Evolutionary conservation across 2,113 vertebrate species (phyloP).

Genomic region (Aplodontia rufa): DNA sequence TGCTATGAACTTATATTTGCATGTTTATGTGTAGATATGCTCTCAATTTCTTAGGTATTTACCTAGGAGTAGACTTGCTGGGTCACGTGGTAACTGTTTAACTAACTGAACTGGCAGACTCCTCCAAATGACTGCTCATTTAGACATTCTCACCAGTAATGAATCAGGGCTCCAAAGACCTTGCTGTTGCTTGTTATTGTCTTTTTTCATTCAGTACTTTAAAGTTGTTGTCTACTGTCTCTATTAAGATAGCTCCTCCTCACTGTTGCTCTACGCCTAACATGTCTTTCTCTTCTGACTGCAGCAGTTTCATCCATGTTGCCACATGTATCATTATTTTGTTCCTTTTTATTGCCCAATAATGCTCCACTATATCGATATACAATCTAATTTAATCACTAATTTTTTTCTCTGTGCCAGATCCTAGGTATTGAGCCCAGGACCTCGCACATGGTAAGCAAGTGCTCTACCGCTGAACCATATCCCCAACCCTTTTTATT

Average conservation of each 20-base stretch:
- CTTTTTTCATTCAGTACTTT: background rate
- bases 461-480: too few relatives aligned
- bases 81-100: background rate
- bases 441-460: too few relatives aligned
- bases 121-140: background rate
- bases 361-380: background rate
- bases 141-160: background rate
- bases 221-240: background rate
- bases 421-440: too few relatives aligned
- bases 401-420: too few relatives aligned
- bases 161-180: background rate
- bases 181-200: background rate
- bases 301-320: background rate
- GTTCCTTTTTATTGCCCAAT: background rate
- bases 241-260: background rate
- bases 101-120: background rate
- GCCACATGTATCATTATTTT: too few relatives aligned
- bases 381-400: background rate
- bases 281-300: background rate
- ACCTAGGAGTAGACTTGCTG: background rate
- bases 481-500: too few relatives aligned
- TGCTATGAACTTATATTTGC: background rate
- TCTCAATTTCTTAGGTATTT: background rate
- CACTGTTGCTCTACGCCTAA: background rate
- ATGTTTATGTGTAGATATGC: background rate